These are phyloP conservation scores for Muschampia plurimacula DNA, from an alignment of 2,888 invertebrate species.

Conservation along the genomic window DNA sequence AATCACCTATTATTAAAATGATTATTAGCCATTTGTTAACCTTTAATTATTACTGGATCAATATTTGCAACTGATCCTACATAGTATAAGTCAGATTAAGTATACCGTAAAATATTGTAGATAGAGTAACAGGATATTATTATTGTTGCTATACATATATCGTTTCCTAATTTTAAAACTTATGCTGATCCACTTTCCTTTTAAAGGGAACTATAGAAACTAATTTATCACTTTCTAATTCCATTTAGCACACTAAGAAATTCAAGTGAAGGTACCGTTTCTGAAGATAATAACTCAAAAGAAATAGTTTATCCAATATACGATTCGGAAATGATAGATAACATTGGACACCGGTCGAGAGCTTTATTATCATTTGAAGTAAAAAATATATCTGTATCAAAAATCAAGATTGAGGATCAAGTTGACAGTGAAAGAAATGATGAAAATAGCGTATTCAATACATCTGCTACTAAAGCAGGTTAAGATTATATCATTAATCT, in stretches of 20 bases:
- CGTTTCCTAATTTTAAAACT: too few species aligned
- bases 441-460: slow-evolving; percentile 3
- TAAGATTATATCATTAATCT: background rate
- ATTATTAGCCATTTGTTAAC: too few species aligned
- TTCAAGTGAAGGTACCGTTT: background rate
- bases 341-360: slow-evolving; percentile 66
- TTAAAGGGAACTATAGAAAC: too few species aligned
- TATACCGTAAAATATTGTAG: too few species aligned
- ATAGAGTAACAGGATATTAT: too few species aligned
- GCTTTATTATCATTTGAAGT: slow-evolving; percentile 58
- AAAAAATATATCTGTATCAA: slow-evolving; percentile 18
- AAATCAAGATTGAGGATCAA: slow-evolving; percentile 6
- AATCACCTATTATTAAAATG: too few species aligned
- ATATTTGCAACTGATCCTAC: too few species aligned
- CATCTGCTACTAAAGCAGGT: background rate
- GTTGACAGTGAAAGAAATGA: background rate
- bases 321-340: slow-evolving; percentile 62
- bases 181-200: too few species aligned
- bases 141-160: too few species aligned
- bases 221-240: background rate
- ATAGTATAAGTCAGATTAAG: too few species aligned
- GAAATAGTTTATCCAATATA: slow-evolving; percentile 53
- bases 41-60: too few species aligned
- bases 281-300: slow-evolving; percentile 26
- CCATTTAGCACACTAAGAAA: background rate